Percentiles rank a stretch among this genome's conserved stretches.
Evolutionary conservation across 2,888 invertebrate species (phyloP).

Genomic region (Patella ulyssiponensis): DNA sequence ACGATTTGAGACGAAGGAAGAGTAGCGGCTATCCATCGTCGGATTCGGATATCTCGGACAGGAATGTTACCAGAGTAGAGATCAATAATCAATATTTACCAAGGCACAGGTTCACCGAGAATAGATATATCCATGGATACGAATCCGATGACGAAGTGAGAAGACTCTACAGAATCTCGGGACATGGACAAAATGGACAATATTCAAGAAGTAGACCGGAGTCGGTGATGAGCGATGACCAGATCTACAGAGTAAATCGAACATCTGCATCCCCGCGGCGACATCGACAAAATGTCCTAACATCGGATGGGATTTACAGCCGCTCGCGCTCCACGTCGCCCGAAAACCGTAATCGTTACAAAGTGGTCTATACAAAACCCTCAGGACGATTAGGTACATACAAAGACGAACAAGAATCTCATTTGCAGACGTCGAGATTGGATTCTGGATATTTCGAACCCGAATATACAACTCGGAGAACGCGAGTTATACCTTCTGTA

Average conservation of each 20-base stretch:
- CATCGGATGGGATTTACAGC: neutral
- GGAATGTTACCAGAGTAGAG: neutral
- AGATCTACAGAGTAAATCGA: neutral
- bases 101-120: neutral
- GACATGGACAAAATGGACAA: neutral
- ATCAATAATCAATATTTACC: neutral
- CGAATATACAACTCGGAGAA: neutral
- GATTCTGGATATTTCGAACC: conserved; percentile 30
- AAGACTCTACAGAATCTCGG: neutral
- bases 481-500: neutral
- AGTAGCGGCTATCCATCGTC: neutral
- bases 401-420: neutral
- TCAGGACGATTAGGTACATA: neutral
- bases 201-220: neutral
- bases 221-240: conserved; percentile 2
- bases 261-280: neutral
- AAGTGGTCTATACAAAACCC: neutral
- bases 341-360: neutral
- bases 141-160: conserved; percentile 5
- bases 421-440: conserved; percentile 11
- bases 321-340: neutral
- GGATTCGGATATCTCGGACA: neutral
- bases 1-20: neutral
- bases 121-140: neutral
- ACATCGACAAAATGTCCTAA: neutral